Evolutionary conservation across 2,113 vertebrate genomes (phyloP), one percentile per base, ranked within the genome.

Genomic region (Micromys minutus): DNA sequence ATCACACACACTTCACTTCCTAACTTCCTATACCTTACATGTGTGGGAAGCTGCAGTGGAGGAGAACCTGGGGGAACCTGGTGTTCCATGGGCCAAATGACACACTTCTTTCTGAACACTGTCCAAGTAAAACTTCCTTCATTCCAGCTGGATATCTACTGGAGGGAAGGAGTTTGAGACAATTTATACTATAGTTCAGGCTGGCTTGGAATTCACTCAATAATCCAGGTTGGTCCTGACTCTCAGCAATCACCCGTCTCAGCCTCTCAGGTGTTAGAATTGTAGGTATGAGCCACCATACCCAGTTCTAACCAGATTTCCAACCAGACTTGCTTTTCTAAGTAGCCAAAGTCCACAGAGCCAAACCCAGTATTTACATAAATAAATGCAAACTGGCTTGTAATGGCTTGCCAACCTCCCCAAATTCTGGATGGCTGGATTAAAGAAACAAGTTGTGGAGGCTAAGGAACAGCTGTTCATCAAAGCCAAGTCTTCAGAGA

Each of bases 401-500:
- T 87, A 77, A 69, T 83, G 16, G 24, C 19, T 80, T 90, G 34
- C 47, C 29, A 42, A 81, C 4, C 12, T 87, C 71, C 87, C 65
- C 61, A 96, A 80, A 91, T 85, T 93, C 75, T 52, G 89, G 36
- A 85, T 59, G 39, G 55, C 3, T 95, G 39, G 50, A 72, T 84
- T 89, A n/a, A 36, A 80, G 93, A 80, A 93, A 65, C 36, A 81
- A 94, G 9, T 79, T 83, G 3, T 83, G 2, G 26, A 45, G 22
- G 75, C 94, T 95, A 94, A 72, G 55, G 83, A 95, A 45, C 26
- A 83, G 39, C 47, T 69, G 39, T 86, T 91, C 45, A 96, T 89
- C 77, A 90, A 94, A 93, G 95, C 63, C 69, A 95, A 93, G 80
- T 89, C 91, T 55, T 93, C 61, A 89, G 87, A 90, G 39, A 97